Evolutionary conservation across 1,140 invertebrate species (phyloP), one percentile per base, ranked within the genome.

Genomic region (Cataglyphis hispanica): DNA sequence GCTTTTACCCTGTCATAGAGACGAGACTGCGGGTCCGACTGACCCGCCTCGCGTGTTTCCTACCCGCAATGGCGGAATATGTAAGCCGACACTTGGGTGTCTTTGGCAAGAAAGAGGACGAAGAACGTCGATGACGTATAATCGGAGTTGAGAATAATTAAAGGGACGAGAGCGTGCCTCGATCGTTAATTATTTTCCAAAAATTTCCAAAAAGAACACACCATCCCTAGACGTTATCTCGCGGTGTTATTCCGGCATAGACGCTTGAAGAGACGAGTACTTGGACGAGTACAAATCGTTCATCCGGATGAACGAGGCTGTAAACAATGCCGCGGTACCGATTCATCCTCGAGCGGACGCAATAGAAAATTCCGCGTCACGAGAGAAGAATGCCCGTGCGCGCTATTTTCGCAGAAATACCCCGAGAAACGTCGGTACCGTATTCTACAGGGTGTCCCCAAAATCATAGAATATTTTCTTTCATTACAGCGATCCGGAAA

Each of bases 1-100:
- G 72, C 91, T 81, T 87, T 85, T 85, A 81, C 34, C 66, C 69
- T 88, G 89, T 88, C 89, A 88, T 88, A 90, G 75, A 31, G 76
- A 80, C 76, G 50, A 34, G 66, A 83, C 50, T 81, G 78, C 67
- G 78, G 40, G 78, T 69, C 77, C 67, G 67, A 72, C 67, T 72
- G 78, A 83, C 67, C 67, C 67, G 40, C 64, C 64, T 70, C n/a
- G 25, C 77, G n/a, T 34, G 75, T 77, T 77, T 64, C 75, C 40
- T 40, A 43, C 6, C 58, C 19, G 75, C 58, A 77, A n/a, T 19
- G 11, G 58, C 37, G 75, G 2, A 63, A 76, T 53, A 40, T 37
- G 66, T 16, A 50, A 5, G 46, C 46, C 16, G 46, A 50, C 46
- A 50, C 46, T 50, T 50, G 46, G 46, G 46, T 50, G 46, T 50